phyloP scores from a whole-genome alignment of 92 coral and sea anemone genomes.

The Epizoanthus ramosus region DNA sequence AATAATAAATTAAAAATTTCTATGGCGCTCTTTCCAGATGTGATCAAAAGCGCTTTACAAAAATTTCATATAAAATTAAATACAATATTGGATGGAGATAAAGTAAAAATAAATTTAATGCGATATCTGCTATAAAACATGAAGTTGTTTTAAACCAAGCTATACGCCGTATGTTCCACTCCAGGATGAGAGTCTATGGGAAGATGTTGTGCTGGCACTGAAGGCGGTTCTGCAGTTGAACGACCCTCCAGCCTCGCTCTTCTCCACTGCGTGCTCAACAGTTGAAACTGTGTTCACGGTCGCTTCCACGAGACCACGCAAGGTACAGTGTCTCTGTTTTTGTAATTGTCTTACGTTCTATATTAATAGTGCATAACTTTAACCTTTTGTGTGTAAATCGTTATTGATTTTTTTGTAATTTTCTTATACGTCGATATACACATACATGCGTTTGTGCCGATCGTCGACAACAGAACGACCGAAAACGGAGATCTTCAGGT shows the following conservation, averaged over 20 bases:
- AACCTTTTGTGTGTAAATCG: too few relatives aligned
- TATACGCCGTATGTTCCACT: slow-evolving; percentile 7
- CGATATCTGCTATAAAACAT: background rate
- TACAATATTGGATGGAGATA: too few relatives aligned
- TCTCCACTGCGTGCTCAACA: slow-evolving; percentile 60
- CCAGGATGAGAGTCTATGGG: slow-evolving; percentile 16
- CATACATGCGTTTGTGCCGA: too few relatives aligned
- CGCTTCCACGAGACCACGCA: slow-evolving; percentile 13
- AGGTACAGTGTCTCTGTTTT: slow-evolving; percentile 29
- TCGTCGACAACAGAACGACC: too few relatives aligned
- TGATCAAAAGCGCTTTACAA: too few relatives aligned
- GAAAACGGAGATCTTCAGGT: too few relatives aligned
- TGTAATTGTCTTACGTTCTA: background rate
- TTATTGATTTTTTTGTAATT: too few relatives aligned
- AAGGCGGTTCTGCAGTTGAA: slow-evolving; percentile 65
- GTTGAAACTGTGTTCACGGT: slow-evolving; percentile 58
- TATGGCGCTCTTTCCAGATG: too few relatives aligned
- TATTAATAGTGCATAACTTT: background rate
- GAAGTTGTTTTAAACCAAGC: background rate
- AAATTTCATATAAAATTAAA: too few relatives aligned
- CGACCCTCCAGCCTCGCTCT: slow-evolving; percentile 79
- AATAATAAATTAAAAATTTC: too few relatives aligned
- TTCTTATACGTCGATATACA: too few relatives aligned
- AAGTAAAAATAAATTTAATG: too few relatives aligned
- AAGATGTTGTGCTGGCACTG: slow-evolving; percentile 68